Base-by-base conservation (phyloP, 2,797 vertebrate genomes). In the Chelon labrosus region DNA sequence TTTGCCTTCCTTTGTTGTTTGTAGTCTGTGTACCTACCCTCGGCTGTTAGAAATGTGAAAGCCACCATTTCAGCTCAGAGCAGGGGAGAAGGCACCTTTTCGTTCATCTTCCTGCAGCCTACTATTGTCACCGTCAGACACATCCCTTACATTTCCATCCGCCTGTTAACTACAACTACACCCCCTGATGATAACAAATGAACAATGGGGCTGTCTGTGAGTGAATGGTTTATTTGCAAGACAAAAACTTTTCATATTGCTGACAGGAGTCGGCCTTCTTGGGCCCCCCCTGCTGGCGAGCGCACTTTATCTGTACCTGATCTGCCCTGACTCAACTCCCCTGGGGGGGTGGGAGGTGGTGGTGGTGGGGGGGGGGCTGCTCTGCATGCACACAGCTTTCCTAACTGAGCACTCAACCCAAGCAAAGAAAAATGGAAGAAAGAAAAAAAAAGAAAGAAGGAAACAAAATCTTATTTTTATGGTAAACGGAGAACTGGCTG, bases 391-490 rank as follows among this genome's bases (percentile, higher is more conserved):
- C 65, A 42, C 57, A 67, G 80, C 58, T 80, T 73, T 76, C 67
- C 69, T 58, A 85, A 84, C 77, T 22, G 84, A 87, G 83, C 85
- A 84, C 82, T 91, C 84, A 87, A 89, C 70, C 78, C 73, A 79
- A 74, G 68, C 41, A 65, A 70, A 50, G 16, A 61, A 68, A 60
- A 25, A 44, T 6, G 42, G 19, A 50, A 46, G 22, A 77, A 55
- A 56, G 16, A 22, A 25, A 74, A 44, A 57, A 58, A 46, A 31
- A 60, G 38, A 67, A 47, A 44, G 61, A 80, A 73, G 68, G 78
- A 89, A 89, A 87, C 65, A 80, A 89, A 91, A 92, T 84, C 77
- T 64, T 89, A 92, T 91, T 92, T 90, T 90, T 88, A 94, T 91
- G 89, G 87, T 91, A 88, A 94, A 92, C 89, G 79, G 80, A 89